These are phyloP conservation scores for Gadus macrocephalus DNA, from an alignment of 2,113 vertebrate genomes.

Conservation along the genomic window DNA sequence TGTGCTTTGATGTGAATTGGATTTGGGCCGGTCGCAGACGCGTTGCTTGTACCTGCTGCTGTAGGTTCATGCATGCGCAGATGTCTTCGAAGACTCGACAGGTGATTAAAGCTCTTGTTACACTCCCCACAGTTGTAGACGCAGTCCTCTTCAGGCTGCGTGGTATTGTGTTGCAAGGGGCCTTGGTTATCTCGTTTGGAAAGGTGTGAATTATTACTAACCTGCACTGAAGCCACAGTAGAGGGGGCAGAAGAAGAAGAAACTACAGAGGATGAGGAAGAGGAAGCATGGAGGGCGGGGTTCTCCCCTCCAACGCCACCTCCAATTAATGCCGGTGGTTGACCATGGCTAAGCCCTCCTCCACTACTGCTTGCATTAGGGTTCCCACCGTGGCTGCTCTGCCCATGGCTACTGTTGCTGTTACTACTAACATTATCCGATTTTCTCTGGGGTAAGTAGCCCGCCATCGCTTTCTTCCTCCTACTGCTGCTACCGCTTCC, in stretches of 20 bases:
- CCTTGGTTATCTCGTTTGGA: conserved; percentile 70
- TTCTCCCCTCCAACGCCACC: conserved; percentile 68
- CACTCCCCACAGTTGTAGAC: conserved; percentile 77
- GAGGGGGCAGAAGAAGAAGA: conserved; percentile 75
- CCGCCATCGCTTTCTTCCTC: conserved; percentile 80
- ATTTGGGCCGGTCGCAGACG: conserved; percentile 64
- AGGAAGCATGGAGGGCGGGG: conserved; percentile 69
- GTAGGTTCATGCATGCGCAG: conserved; percentile 78
- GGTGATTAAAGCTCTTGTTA: conserved; percentile 77
- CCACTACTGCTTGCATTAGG: conserved; percentile 62
- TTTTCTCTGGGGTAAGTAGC: conserved; percentile 78
- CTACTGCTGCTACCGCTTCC: conserved; percentile 69
- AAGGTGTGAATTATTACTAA: conserved; percentile 73
- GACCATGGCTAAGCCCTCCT: conserved; percentile 67
- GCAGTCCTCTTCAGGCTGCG: conserved; percentile 66
- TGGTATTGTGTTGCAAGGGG: conserved; percentile 62
- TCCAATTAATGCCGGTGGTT: conserved; percentile 68
- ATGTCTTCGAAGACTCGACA: conserved; percentile 78
- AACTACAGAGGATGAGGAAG: conserved; percentile 73
- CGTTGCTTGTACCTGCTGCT: conserved; percentile 70
- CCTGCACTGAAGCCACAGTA: conserved; percentile 72
- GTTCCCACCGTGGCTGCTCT: conserved; percentile 68
- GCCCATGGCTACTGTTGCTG: conserved; percentile 62
- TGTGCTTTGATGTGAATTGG: conserved; percentile 70
- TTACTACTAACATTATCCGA: conserved; percentile 57